Evolutionary conservation across 2,888 invertebrate genomes (phyloP).

Genomic region (Sarcophaga carnaria): DNA sequence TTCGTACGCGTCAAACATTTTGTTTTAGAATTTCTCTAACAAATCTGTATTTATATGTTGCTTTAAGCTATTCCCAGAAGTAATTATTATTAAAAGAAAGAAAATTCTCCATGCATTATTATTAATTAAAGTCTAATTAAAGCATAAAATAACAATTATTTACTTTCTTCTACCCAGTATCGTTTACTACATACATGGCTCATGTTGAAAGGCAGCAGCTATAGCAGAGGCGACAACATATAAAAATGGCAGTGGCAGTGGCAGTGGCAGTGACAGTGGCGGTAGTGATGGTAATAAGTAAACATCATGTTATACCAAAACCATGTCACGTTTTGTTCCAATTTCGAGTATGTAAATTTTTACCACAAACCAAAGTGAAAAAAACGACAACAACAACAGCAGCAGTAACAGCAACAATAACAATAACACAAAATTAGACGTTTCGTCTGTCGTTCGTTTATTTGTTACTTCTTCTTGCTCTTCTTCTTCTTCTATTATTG

Average conservation of each 20-base stretch:
- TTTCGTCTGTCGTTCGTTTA: neutral
- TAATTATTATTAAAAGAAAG: neutral
- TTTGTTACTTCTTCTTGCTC: neutral
- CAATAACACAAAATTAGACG: neutral
- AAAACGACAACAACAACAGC: neutral
- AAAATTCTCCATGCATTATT: too few relatives aligned
- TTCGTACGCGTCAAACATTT: neutral
- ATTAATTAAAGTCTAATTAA: constrained; percentile 10
- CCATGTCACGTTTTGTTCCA: constrained; percentile 61
- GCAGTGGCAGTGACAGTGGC: neutral
- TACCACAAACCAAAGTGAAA: constrained; percentile 29
- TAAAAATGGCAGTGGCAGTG: neutral
- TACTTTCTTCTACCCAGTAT: constrained; percentile 23
- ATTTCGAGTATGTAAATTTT: constrained; percentile 57
- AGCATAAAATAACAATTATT: neutral
- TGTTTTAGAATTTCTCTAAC: neutral
- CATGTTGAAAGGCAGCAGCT: neutral
- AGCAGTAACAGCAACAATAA: neutral
- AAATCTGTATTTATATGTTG: neutral
- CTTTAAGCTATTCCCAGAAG: neutral
- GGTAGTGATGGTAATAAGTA: neutral
- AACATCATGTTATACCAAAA: neutral
- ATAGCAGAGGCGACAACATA: neutral
- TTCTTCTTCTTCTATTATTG: too few relatives aligned
- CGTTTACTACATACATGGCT: neutral